Conservation (phyloP, 2,888 invertebrate genomes). For the Pimpla rufipes region DNA sequence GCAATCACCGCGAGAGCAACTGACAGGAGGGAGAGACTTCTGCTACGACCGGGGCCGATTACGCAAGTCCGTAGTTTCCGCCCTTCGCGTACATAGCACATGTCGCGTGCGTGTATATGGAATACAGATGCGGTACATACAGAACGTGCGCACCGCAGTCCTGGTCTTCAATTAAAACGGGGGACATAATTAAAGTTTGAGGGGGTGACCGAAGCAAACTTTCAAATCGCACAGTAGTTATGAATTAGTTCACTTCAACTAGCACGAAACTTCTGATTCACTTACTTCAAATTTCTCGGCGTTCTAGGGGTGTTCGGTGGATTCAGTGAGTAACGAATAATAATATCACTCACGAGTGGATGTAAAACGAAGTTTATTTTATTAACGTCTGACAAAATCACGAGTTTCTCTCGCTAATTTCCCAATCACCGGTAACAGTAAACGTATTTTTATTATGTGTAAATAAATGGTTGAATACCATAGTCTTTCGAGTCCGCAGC, state of each 20-base stretch:
- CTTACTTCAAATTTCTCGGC: no score
- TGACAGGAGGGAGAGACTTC: slow-evolving; percentile 43
- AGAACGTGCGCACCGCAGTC: not conserved
- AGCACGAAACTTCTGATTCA: no score
- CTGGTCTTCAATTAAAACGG: not conserved
- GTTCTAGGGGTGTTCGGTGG: no score
- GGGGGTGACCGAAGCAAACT: not conserved
- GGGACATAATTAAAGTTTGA: not conserved
- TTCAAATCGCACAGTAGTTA: no score
- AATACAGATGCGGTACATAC: no score
- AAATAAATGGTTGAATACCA: slow-evolving; percentile 17
- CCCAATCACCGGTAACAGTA: slow-evolving; percentile 16
- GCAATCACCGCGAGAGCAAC: not conserved
- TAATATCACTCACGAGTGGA: not conserved
- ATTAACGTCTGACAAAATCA: slow-evolving; percentile 24
- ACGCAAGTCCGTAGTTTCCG: slow-evolving; percentile 53
- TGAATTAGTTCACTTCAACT: no score
- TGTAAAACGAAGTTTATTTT: slow-evolving; percentile 39
- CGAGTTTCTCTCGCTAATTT: not conserved
- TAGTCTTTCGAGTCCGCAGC: slow-evolving; percentile 2
- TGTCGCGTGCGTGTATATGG: no score
- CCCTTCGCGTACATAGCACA: slow-evolving; percentile 21
- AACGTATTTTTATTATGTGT: not conserved
- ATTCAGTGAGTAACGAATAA: not conserved
- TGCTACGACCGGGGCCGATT: slow-evolving; percentile 49